Conservation (phyloP, 2,888 invertebrate species). For the Drosophila prolongata region DNA sequence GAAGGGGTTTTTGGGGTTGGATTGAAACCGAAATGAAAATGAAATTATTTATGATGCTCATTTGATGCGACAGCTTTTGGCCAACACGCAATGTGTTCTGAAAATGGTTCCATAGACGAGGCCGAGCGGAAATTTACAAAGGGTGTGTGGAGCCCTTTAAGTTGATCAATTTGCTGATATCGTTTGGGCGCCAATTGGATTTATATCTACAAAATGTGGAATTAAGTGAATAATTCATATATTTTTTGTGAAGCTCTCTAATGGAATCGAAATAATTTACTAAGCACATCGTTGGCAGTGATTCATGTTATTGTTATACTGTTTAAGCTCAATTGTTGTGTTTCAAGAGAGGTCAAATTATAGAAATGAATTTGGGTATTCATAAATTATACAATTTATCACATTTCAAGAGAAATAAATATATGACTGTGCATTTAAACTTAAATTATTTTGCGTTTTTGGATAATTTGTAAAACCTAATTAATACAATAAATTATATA, state of each 20-base stretch:
- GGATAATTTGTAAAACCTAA: too few species aligned
- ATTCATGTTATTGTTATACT: too few species aligned
- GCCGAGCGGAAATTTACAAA: slow-evolving; percentile 3
- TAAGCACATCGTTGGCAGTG: too few species aligned
- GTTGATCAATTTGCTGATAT: not conserved
- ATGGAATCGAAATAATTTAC: too few species aligned
- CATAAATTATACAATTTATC: too few species aligned
- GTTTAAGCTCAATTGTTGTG: too few species aligned
- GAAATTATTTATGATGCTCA: slow-evolving; percentile 75
- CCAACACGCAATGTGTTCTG: slow-evolving; percentile 30
- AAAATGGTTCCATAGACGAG: not conserved
- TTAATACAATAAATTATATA: too few species aligned
- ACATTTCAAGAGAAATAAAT: too few species aligned
- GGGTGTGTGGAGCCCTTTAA: not conserved
- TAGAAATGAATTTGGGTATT: too few species aligned
- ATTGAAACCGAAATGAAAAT: slow-evolving; percentile 68
- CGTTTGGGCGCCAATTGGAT: not conserved
- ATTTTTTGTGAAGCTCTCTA: too few species aligned
- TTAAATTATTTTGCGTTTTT: too few species aligned
- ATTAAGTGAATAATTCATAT: not conserved
- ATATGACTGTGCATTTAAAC: too few species aligned
- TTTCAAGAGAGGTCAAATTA: not conserved
- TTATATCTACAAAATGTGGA: not conserved
- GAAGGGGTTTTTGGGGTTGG: slow-evolving; percentile 42
- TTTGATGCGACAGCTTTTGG: slow-evolving; percentile 71